These are phyloP conservation scores for Sitobion miscanthi DNA, from an alignment of 1,140 invertebrate genomes.

Conservation along the genomic window DNA sequence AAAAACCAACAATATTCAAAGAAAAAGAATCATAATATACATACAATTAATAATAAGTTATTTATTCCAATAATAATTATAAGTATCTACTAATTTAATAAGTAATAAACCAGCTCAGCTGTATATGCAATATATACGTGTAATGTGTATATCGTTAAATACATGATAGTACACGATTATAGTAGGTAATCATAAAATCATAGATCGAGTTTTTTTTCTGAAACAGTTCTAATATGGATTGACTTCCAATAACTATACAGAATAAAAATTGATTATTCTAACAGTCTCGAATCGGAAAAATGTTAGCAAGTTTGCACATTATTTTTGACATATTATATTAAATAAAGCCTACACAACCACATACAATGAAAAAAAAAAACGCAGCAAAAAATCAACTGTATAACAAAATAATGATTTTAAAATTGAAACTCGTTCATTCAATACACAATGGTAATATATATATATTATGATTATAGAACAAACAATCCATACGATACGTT, in stretches of 20 bases:
- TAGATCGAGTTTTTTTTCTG: neutral
- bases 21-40: neutral
- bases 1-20: neutral
- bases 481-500: neutral
- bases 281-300: neutral
- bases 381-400: neutral
- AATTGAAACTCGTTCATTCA: neutral
- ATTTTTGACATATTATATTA: too few species aligned
- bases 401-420: neutral
- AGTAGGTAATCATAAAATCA: neutral
- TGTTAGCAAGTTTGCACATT: neutral
- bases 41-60: neutral
- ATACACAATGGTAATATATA: neutral
- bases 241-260: neutral
- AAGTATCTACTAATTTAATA: neutral
- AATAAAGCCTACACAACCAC: too few species aligned
- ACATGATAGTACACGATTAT: neutral
- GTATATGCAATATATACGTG: neutral
- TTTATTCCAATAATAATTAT: neutral
- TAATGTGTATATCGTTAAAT: neutral
- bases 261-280: conserved; percentile 10
- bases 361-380: neutral
- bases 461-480: neutral
- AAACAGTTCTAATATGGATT: neutral
- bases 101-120: neutral